Evolutionary conservation across 1,140 invertebrate genomes (phyloP).

Genomic region (Prorops nasuta): DNA sequence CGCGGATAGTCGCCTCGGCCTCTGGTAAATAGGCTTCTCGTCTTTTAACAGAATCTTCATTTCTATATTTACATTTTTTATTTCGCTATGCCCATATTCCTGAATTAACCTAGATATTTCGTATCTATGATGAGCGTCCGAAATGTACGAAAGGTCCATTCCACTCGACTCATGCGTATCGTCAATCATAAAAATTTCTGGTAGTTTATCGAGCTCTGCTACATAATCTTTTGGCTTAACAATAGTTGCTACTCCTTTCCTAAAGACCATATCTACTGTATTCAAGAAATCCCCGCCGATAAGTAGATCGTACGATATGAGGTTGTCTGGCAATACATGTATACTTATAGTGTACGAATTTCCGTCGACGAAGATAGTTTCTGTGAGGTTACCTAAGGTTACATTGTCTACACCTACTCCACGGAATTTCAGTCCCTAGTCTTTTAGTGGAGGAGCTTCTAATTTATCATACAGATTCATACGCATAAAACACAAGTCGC

Average conservation of each 20-base stretch:
- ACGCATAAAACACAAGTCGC: constrained; percentile 3
- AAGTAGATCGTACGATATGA: neutral
- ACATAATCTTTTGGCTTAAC: neutral
- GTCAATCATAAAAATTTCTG: constrained; percentile 7
- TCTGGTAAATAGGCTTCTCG: constrained; percentile 2
- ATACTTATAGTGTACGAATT: neutral
- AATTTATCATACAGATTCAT: neutral
- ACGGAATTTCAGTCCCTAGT: neutral
- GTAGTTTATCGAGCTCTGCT: neutral
- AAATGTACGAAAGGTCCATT: neutral
- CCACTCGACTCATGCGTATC: neutral
- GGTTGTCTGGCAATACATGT: neutral
- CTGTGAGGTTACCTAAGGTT: neutral
- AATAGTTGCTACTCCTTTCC: neutral
- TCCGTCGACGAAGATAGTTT: neutral
- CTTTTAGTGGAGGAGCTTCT: neutral
- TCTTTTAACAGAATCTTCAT: constrained; percentile 5
- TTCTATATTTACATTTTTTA: neutral
- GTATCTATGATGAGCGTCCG: neutral
- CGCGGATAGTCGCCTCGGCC: neutral
- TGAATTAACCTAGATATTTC: neutral
- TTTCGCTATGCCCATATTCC: neutral
- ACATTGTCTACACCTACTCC: neutral
- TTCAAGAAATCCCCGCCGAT: constrained; percentile 8
- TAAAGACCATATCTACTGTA: neutral